These are phyloP conservation scores for Pseudobourletiella spinata DNA, from an alignment of 1,140 invertebrate species.

Conservation along the genomic window DNA sequence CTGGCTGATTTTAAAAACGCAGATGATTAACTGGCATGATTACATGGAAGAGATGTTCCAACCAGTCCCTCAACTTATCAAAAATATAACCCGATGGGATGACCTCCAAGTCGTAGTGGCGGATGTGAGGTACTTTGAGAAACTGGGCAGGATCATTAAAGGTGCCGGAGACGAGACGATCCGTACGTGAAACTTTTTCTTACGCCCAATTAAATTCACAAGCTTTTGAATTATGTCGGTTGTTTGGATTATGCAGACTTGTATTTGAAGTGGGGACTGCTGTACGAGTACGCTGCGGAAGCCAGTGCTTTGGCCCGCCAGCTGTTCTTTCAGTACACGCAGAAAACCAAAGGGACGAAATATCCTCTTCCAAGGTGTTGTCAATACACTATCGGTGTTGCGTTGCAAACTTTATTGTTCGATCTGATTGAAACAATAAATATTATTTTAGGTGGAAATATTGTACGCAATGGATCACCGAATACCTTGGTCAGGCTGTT, in stretches of 20 bases:
- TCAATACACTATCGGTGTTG: too few relatives aligned
- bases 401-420: too few relatives aligned
- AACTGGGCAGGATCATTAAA: not conserved
- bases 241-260: too few relatives aligned
- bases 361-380: not conserved
- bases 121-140: not conserved
- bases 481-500: too few relatives aligned
- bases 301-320: not conserved
- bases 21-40: slow-evolving; percentile 15
- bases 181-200: too few relatives aligned
- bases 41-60: not conserved
- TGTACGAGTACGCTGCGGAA: not conserved
- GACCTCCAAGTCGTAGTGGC: not conserved
- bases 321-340: not conserved
- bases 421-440: too few relatives aligned
- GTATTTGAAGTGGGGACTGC: not conserved
- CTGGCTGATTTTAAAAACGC: too few relatives aligned
- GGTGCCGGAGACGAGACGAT: not conserved
- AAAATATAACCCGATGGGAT: not conserved
- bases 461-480: too few relatives aligned
- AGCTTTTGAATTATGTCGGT: not conserved
- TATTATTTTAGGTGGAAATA: too few relatives aligned
- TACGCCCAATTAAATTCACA: not conserved
- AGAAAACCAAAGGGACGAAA: not conserved
- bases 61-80: not conserved